A percentile compares a stretch with the other conserved stretches of the same genome.
Conservation (phyloP, 2,888 invertebrate genomes). For the Polylopha cassiicola region DNA sequence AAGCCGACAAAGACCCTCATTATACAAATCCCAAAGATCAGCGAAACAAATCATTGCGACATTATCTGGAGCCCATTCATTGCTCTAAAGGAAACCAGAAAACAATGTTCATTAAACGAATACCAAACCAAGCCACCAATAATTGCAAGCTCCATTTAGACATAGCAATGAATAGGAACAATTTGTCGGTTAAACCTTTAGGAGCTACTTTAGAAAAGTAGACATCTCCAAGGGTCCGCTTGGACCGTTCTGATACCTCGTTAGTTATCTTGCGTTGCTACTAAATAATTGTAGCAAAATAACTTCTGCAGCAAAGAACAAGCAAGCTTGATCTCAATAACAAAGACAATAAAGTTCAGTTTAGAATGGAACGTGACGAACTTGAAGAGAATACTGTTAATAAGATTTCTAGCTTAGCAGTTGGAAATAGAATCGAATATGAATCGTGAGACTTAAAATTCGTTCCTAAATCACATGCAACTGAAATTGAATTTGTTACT, state of each 20-base stretch:
- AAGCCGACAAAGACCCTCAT: conserved; percentile 26
- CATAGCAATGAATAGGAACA: conserved; percentile 63
- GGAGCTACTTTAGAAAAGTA: conserved; percentile 46
- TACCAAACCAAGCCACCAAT: conserved; percentile 57
- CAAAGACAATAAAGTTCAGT: conserved; percentile 28
- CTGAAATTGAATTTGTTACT: conserved; percentile 32
- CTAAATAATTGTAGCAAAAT: conserved; percentile 69
- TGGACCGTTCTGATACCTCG: conserved; percentile 65
- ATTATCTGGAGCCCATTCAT: conserved; percentile 56
- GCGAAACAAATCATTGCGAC: conserved; percentile 52
- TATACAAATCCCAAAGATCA: conserved; percentile 38
- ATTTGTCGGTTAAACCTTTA: conserved; percentile 68
- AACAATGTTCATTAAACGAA: conserved; percentile 75
- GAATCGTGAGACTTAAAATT: conserved; percentile 33
- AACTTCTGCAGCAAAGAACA: conserved; percentile 4
- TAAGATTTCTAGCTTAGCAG: conserved; percentile 46
- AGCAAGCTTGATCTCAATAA: conserved; percentile 29
- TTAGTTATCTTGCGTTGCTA: conserved; percentile 63
- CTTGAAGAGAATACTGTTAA: conserved; percentile 26
- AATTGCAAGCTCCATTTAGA: conserved; percentile 41
- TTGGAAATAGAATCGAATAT: conserved; percentile 48
- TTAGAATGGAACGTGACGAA: conserved; percentile 19
- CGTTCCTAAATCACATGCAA: conserved; percentile 24
- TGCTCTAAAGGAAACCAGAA: conserved; percentile 41
- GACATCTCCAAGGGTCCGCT: conserved; percentile 66